Conservation (phyloP, 2,113 vertebrate species). For the Microtus ochrogaster region DNA sequence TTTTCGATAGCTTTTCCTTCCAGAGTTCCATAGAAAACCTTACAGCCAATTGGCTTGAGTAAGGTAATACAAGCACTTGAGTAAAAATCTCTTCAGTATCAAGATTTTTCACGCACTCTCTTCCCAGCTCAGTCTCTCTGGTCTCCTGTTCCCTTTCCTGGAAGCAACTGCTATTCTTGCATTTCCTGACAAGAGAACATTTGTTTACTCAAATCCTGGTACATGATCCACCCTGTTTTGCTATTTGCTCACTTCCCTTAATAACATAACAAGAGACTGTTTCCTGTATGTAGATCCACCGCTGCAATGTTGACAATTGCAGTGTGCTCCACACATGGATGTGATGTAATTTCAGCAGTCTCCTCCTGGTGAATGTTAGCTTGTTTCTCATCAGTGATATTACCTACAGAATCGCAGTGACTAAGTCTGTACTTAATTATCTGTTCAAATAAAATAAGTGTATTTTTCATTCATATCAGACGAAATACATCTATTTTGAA, state of each 20-base stretch:
- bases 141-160: background rate
- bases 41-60: background rate
- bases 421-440: slow-evolving; percentile 7
- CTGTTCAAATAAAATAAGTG: slow-evolving; percentile 3
- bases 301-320: background rate
- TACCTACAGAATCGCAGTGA: background rate
- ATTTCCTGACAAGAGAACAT: slow-evolving; percentile 11
- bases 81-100: background rate
- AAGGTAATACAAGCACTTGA: slow-evolving; percentile 8
- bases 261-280: background rate
- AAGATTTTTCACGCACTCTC: background rate
- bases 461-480: slow-evolving; percentile 16
- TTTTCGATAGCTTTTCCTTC: background rate
- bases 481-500: background rate
- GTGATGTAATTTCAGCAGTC: background rate
- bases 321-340: background rate
- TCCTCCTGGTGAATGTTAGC: background rate
- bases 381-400: slow-evolving; percentile 6
- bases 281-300: background rate
- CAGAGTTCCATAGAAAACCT: background rate
- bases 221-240: background rate
- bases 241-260: background rate
- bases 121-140: background rate
- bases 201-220: background rate
- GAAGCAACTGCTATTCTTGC: background rate